A percentile compares a stretch with the other conserved stretches of the same genome.
phyloP scores from a whole-genome alignment of 2,113 vertebrate genomes.

The Paedocypris sp. region DNA sequence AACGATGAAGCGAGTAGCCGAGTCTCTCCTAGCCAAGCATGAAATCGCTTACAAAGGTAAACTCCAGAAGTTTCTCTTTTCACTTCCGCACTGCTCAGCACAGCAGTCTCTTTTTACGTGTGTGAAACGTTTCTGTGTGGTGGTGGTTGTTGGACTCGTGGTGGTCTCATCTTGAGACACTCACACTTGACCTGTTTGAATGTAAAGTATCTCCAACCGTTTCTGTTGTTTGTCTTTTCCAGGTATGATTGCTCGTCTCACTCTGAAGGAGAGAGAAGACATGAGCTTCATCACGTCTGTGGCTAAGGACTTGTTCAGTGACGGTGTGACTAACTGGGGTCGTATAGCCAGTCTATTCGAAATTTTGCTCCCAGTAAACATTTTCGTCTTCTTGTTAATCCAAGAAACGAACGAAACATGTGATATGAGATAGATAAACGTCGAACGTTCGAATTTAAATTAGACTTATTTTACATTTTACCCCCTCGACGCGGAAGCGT shows the following conservation, averaged over 20 bases:
- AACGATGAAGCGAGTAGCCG: slow-evolving; percentile 68
- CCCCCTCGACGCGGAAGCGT: no score
- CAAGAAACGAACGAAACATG: no score
- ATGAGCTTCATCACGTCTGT: neutral
- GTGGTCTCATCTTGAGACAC: neutral
- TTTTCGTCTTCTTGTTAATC: no score
- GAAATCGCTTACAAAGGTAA: slow-evolving; percentile 72
- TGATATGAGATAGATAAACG: no score
- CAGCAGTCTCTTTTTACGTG: neutral
- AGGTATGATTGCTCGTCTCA: slow-evolving; percentile 79
- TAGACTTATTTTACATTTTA: no score
- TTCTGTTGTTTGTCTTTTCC: neutral
- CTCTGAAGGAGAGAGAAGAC: slow-evolving; percentile 58
- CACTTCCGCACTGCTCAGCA: no score
- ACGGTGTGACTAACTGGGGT: neutral
- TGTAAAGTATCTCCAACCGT: no score
- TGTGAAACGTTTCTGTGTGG: neutral
- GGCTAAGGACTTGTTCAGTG: neutral
- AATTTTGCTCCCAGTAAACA: neutral
- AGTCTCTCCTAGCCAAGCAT: slow-evolving; percentile 66
- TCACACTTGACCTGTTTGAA: neutral
- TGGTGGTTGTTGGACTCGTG: no score
- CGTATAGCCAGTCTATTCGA: neutral
- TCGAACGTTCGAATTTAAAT: no score
- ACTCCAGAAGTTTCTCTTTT: neutral